Evolutionary conservation across 37 sponge, comb jelly and placozoan genomes (phyloP), one percentile per base, ranked within the genome.

Genomic region (Eunapius fragilis): DNA sequence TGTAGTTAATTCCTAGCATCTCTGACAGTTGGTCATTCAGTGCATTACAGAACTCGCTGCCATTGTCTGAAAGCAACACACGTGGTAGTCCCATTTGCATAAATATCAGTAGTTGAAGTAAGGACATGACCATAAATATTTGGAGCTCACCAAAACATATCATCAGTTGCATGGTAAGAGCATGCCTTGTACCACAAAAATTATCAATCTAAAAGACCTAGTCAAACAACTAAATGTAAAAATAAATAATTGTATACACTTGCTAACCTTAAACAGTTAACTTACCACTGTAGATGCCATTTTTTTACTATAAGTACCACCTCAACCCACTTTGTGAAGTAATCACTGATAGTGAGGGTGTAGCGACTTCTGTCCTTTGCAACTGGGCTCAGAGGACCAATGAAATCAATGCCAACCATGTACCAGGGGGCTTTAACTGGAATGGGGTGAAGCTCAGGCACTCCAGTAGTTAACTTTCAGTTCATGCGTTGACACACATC

Each of bases 321-420:
- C 30, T 92, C 87, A 13, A 82, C 87, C 86, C 82, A 92, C 87
- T 89, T 92, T 17, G 90, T 86, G 79, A 93, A 93, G 75, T 93
- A 93, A 76, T 93, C 87, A 81, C 90, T 89, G 13, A 93, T 45
- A 10, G 90, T 89, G 14, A 93, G 69, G 47, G 89, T 87, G 38
- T 81, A 93, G n/a, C 58, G 45, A 37, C 31, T 74, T 14, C 86
- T 82, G 79, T 79, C 84, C 10, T 73, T 19, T 58, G 80, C 69
- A 25, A 6, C 14, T 69, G 90, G 81, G 37, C 37, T 19, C 19
- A 90, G 36, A 10, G 89, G 89, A 0, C 92, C 92, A 70, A 92
- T 69, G 38, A 92, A 92, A 38, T 92, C 92, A 84, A 92, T 92
- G 22, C 92, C 89, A 30, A 92, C 74, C 71, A 67, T 47, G 76